phyloP scores from a whole-genome alignment of 53 echinoderm and acorn worm species.

The Echinarachnius parma region DNA sequence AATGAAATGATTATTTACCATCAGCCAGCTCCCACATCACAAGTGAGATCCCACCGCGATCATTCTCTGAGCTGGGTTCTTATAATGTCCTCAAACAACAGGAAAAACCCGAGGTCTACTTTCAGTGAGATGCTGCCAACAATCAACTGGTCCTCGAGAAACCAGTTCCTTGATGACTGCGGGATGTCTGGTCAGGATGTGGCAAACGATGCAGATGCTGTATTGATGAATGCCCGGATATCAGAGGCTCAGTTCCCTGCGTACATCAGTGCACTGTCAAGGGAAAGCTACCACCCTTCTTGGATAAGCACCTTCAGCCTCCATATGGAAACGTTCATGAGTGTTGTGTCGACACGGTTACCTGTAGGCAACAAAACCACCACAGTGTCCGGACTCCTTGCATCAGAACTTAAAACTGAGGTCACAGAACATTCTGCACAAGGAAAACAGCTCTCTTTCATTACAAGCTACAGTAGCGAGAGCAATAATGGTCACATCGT shows the following conservation, averaged over 20 bases:
- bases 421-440: constrained; percentile 13
- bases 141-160: constrained; percentile 60
- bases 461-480: constrained; percentile 67
- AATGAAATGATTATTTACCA: constrained; percentile 88
- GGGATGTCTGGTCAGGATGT: constrained; percentile 36
- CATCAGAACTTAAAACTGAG: constrained; percentile 43
- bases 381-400: constrained; percentile 29
- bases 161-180: constrained; percentile 66
- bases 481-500: constrained; percentile 42
- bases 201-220: constrained; percentile 20
- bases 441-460: constrained; percentile 50
- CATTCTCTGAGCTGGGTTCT: constrained; percentile 64
- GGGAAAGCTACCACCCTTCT: constrained; percentile 46
- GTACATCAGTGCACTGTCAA: constrained; percentile 49
- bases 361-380: neutral
- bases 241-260: constrained; percentile 59
- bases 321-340: constrained; percentile 58
- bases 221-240: constrained; percentile 59
- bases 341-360: constrained; percentile 42
- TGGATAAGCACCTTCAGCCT: constrained; percentile 76
- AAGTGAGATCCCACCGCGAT: neutral
- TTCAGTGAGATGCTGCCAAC: constrained; percentile 50
- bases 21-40: constrained; percentile 26
- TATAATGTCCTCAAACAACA: constrained; percentile 82
- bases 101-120: constrained; percentile 60